Percentiles rank a stretch among this genome's conserved stretches.
phyloP scores from a whole-genome alignment of 1,140 invertebrate genomes.

The Galleria mellonella region DNA sequence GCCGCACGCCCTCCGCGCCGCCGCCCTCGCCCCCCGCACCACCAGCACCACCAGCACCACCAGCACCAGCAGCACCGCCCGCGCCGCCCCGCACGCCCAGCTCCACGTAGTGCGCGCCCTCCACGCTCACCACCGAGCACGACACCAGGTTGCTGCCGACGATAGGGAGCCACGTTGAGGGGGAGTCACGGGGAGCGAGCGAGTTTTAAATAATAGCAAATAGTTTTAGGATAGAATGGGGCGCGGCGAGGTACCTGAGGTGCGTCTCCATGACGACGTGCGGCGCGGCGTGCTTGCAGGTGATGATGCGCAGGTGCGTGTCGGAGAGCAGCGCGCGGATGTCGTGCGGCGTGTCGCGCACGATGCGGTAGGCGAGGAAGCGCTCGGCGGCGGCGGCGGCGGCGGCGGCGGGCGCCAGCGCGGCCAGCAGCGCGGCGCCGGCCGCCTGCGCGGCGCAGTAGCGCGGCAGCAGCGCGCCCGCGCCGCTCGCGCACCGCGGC shows the following conservation, averaged over 20 bases:
- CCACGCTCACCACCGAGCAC: conserved; percentile 74
- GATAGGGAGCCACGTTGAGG: no score
- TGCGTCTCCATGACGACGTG: conserved; percentile 81
- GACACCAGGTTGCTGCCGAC: conserved; percentile 74
- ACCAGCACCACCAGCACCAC: conserved; percentile 53
- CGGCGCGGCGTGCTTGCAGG: conserved; percentile 69
- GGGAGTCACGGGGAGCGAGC: not conserved
- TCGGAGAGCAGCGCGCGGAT: conserved; percentile 85
- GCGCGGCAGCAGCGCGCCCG: conserved; percentile 87
- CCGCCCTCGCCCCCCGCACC: conserved; percentile 48
- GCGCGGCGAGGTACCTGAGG: conserved; percentile 69
- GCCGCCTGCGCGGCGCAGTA: conserved; percentile 86
- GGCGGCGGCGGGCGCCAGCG: conserved; percentile 87
- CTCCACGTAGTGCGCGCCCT: conserved; percentile 84
- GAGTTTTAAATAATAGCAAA: not conserved
- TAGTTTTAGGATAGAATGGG: no score
- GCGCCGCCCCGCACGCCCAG: conserved; percentile 79
- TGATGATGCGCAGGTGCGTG: conserved; percentile 86
- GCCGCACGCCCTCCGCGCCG: conserved; percentile 74
- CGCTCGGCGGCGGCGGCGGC: conserved; percentile 84
- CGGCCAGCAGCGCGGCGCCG: conserved; percentile 90
- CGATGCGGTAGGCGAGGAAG: conserved; percentile 88
- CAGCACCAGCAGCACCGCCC: conserved; percentile 66
- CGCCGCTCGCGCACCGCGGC: conserved; percentile 86
- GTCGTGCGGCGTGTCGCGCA: conserved; percentile 82